Evolutionary conservation across 2,888 invertebrate genomes (phyloP).

Genomic region (Ditula angustiorana): DNA sequence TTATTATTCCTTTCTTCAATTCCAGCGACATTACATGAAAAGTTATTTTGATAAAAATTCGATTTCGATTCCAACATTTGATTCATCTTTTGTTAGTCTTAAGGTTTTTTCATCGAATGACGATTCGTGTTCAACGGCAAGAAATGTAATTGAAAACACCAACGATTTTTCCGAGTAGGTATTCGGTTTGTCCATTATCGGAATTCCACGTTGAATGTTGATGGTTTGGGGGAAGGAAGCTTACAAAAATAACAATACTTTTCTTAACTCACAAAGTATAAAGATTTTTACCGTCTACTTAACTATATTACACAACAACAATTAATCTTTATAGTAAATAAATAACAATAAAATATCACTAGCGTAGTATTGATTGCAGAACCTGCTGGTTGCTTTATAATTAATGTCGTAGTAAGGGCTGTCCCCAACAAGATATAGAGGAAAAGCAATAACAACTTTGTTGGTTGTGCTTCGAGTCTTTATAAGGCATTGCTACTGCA

Average conservation of each 20-base stretch:
- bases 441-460: conserved; percentile 16
- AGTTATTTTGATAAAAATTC: conserved; percentile 65
- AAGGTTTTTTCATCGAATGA: conserved; percentile 28
- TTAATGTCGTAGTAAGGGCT: not conserved
- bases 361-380: not conserved
- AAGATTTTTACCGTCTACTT: conserved; percentile 19
- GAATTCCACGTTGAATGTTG: conserved; percentile 35
- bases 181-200: conserved; percentile 40
- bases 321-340: not conserved
- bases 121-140: conserved; percentile 34
- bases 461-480: not conserved
- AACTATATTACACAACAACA: not conserved
- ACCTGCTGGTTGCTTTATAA: not conserved
- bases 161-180: conserved; percentile 52
- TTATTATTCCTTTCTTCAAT: conserved; percentile 78
- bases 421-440: not conserved
- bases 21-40: conserved; percentile 67
- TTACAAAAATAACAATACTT: conserved; percentile 36
- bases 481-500: not conserved
- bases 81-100: conserved; percentile 47
- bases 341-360: not conserved
- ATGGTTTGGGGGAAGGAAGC: conserved; percentile 27
- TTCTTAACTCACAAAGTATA: conserved; percentile 20
- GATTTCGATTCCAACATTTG: conserved; percentile 53
- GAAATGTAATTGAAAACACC: conserved; percentile 54